Base-by-base conservation (phyloP, 2,113 vertebrate species). In the Amazona guildingii region DNA sequence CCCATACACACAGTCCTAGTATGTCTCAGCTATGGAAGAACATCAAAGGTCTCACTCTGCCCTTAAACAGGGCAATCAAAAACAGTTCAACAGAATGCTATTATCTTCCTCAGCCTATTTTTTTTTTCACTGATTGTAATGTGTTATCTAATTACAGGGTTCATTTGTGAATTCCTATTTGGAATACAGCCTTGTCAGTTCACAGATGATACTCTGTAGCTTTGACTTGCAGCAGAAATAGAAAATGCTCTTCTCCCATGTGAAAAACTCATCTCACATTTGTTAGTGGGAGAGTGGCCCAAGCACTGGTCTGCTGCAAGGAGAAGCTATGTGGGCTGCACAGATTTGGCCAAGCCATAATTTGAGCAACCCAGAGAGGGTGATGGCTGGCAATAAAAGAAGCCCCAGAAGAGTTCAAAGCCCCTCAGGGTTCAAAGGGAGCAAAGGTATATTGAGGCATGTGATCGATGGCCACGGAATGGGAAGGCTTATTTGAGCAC, bases 61-160 rank as follows among this genome's bases (percentile, higher is more conserved):
- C 67, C 85, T 93, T 83, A 93, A 80, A 69, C 24, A 63, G 7
- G 10, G 37, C 72, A 95, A 93, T 92, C 54, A 95, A 74, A 94
- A 80, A 4, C 62, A 59, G 61, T 90, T 92, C 90, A 90, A 80
- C 20, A 67, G 49, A 62, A 39, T 59, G 24, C 8, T 92, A 72
- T 90, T 91, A 46, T 90, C 86, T 74, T 84, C 49, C 63, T 2
- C 3, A 33, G 63, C 13, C 20, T 35, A 6, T 41, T 80, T 68
- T 85, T 54, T 54, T 81, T 59, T 54, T 14, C 41, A 33, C 35
- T 29, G 21, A 76, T 77, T 87, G 74, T 52, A 85, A 85, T 66
- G 37, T 7, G 66, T 87, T 83, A 78, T 80, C 63, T 91, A 86
- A 92, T 93, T 94, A 79, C 44, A 87, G 28, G 31, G 49, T 49